phyloP scores from a whole-genome alignment of 2,797 vertebrate species.

The Pseudochromis fuscus region DNA sequence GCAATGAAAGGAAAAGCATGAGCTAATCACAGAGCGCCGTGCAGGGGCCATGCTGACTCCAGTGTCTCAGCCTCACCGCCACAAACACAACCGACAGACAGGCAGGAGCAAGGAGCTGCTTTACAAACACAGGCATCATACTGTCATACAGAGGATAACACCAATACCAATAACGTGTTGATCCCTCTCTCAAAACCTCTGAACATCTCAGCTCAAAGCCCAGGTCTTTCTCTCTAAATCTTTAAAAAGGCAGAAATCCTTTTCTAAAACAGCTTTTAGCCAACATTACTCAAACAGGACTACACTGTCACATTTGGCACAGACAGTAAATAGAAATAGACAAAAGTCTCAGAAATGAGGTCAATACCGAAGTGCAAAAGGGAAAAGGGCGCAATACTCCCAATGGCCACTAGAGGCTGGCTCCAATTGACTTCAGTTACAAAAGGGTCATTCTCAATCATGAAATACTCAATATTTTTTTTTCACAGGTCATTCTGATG shows the following conservation, averaged over 20 bases:
- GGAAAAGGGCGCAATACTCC: no score
- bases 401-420: no score
- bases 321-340: no score
- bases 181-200: no score
- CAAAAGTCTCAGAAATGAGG: no score
- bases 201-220: background rate
- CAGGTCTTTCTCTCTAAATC: no score
- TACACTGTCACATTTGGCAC: no score
- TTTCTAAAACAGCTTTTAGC: background rate
- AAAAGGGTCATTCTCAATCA: no score
- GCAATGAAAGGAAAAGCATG: conserved; percentile 62
- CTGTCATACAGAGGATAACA: background rate
- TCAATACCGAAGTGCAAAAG: no score
- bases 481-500: no score
- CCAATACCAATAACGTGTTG: background rate
- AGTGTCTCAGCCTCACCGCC: conserved; percentile 26
- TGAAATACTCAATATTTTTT: no score
- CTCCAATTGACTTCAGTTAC: no score
- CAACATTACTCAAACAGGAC: background rate
- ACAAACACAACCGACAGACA: conserved; percentile 37
- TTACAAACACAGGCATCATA: conserved; percentile 43
- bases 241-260: background rate
- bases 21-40: conserved; percentile 59
- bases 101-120: conserved; percentile 25
- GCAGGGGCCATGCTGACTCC: conserved; percentile 31